phyloP scores from a whole-genome alignment of 2,888 invertebrate genomes.

The Papilio protenor region DNA sequence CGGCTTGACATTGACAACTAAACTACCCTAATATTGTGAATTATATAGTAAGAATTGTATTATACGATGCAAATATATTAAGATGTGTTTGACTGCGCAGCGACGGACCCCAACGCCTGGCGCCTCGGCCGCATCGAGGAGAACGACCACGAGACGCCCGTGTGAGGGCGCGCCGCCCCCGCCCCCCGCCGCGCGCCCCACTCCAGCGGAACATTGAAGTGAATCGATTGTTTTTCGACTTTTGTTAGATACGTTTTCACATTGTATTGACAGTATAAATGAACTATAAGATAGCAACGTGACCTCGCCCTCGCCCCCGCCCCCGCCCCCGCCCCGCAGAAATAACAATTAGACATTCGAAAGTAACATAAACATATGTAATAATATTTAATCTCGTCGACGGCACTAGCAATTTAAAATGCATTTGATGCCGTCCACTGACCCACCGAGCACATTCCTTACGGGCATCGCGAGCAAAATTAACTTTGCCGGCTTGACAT shows the following conservation, averaged over 20 bases:
- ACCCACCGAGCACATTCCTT: background rate
- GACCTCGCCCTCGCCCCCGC: background rate
- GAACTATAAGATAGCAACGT: no score
- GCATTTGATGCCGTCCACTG: background rate
- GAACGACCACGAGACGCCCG: constrained; percentile 92
- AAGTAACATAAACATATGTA: background rate
- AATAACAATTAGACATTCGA: background rate
- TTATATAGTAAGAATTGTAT: background rate
- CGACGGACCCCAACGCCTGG: constrained; percentile 92
- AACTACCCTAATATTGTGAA: background rate
- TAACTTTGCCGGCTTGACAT: background rate
- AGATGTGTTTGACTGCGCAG: constrained; percentile 61
- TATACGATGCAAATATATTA: background rate
- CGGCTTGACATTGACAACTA: background rate
- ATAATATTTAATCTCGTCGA: background rate
- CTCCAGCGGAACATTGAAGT: background rate
- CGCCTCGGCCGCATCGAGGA: constrained; percentile 92
- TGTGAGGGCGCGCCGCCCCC: constrained; percentile 84
- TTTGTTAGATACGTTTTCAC: background rate
- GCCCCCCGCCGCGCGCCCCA: background rate
- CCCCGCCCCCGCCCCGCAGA: background rate
- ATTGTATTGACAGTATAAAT: background rate
- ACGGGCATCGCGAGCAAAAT: background rate
- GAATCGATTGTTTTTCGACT: background rate
- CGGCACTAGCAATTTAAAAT: no score